phyloP scores from a whole-genome alignment of 2,113 vertebrate genomes.

The Lota lota region DNA sequence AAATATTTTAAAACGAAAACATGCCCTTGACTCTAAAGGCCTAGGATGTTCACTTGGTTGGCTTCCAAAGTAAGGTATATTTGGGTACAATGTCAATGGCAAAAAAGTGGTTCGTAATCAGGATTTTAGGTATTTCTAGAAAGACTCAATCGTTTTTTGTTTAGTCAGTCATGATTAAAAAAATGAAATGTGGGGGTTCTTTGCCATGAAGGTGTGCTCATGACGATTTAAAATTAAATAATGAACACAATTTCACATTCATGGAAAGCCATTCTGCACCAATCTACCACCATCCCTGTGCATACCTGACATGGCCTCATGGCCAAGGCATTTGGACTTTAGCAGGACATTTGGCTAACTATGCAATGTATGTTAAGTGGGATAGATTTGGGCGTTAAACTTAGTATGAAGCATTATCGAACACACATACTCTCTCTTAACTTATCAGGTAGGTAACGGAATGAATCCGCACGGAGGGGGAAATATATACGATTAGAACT shows the following conservation, averaged over 20 bases:
- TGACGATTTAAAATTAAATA: conserved; percentile 18
- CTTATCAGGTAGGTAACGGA: conserved; percentile 28
- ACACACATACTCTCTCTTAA: conserved; percentile 12
- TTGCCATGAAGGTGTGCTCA: conserved; percentile 15
- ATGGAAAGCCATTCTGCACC: conserved; percentile 29
- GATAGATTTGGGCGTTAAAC: no score
- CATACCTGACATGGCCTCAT: conserved; percentile 4
- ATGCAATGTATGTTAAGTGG: no score
- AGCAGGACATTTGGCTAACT: no score
- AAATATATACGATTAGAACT: conserved; percentile 3
- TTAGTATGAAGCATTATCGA: no score
- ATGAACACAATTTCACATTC: conserved; percentile 50
- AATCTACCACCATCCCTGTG: conserved; percentile 29
- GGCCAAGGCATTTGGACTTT: no score
- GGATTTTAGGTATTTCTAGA: conserved; percentile 22
- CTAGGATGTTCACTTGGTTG: neutral
- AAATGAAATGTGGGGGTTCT: neutral
- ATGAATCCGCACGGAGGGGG: conserved; percentile 15
- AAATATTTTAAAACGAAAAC: neutral
- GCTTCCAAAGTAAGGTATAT: neutral
- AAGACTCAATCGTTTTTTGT: conserved; percentile 5
- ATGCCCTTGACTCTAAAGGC: no score
- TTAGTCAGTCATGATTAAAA: conserved; percentile 33
- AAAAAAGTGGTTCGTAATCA: conserved; percentile 4
- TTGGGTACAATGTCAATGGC: neutral